phyloP scores from a whole-genome alignment of 2,797 vertebrate species.

The Eidolon dupreanum region DNA sequence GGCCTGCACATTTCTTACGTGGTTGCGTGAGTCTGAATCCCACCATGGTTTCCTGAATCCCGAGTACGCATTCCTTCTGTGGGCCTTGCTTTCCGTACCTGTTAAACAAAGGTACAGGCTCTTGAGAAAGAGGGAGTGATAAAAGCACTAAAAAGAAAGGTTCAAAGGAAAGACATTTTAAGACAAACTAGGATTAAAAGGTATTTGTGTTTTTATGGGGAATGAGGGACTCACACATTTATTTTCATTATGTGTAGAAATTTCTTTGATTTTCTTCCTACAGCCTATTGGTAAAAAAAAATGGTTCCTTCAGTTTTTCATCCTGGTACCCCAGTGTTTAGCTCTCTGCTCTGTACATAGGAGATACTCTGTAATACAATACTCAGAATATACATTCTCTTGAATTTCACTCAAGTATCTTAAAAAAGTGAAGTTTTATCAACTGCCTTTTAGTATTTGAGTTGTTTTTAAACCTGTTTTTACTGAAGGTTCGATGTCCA shows the following conservation, averaged over 20 bases:
- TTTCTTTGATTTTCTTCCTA: slow-evolving; percentile 12
- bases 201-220: not conserved
- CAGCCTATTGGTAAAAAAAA: not conserved
- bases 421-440: not conserved
- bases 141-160: slow-evolving; percentile 17
- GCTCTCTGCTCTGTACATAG: not conserved
- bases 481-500: not conserved
- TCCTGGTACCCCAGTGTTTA: not conserved
- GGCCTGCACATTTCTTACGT: not conserved
- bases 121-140: not conserved
- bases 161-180: slow-evolving; percentile 6
- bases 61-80: not conserved
- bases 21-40: not conserved
- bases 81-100: not conserved
- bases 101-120: not conserved
- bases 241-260: not conserved
- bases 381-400: not conserved
- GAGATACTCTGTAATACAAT: not conserved
- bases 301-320: not conserved
- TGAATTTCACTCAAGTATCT: not conserved
- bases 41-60: not conserved
- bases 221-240: not conserved
- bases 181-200: not conserved
- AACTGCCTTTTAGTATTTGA: not conserved
- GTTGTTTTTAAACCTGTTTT: not conserved